Evolutionary conservation across 30 jellyfish, hydroid and myxozoan genomes (phyloP).

Genomic region (Nemopilema nomurai): DNA sequence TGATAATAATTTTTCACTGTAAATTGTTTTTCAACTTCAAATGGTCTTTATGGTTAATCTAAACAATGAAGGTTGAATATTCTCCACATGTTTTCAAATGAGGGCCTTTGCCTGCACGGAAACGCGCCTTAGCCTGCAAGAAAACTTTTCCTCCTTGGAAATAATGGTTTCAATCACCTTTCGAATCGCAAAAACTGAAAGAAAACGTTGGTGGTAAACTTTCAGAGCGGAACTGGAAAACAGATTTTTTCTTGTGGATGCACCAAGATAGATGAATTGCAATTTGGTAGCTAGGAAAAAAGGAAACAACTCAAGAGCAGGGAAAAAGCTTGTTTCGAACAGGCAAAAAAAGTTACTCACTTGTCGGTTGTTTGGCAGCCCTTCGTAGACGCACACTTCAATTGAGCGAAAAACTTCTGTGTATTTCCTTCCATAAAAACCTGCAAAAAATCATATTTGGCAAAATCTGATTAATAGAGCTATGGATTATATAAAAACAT

Average conservation of each 20-base stretch:
- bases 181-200: not conserved
- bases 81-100: not conserved
- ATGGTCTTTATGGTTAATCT: not conserved
- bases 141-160: not conserved
- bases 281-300: not conserved
- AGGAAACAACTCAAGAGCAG: not conserved
- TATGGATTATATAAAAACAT: not conserved
- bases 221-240: not conserved
- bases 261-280: not conserved
- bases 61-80: not conserved
- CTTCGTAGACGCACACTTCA: slow-evolving; percentile 4
- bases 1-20: not conserved
- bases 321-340: not conserved
- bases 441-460: slow-evolving; percentile 38
- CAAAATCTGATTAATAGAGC: not conserved
- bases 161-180: not conserved
- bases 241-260: not conserved
- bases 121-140: not conserved
- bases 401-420: slow-evolving; percentile 12
- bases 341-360: not conserved
- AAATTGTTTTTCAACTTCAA: not conserved
- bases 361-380: not conserved
- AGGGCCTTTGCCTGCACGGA: not conserved
- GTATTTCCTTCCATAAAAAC: slow-evolving; percentile 18
- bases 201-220: not conserved